Evolutionary conservation across 2,888 invertebrate genomes (phyloP).

Genomic region (Agrochola lota): DNA sequence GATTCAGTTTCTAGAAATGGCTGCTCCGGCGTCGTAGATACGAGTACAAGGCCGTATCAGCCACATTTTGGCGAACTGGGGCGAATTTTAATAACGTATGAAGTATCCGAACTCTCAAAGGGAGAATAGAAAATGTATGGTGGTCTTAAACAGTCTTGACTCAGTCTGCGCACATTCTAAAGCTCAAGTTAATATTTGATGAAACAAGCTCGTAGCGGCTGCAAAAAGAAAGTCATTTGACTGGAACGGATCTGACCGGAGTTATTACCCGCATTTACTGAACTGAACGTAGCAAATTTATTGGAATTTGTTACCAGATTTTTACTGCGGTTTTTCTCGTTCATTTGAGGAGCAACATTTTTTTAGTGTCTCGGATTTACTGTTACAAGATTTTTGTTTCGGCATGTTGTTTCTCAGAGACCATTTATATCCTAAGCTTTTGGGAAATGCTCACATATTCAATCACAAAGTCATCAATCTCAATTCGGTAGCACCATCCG

Average conservation of each 20-base stretch:
- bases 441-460: neutral
- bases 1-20: neutral
- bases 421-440: neutral
- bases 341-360: conserved; percentile 19
- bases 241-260: conserved; percentile 36
- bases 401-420: neutral
- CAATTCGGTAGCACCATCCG: neutral
- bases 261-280: conserved; percentile 45
- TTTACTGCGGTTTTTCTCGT: conserved; percentile 21
- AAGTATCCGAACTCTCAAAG: too few species aligned
- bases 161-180: neutral
- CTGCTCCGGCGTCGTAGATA: neutral
- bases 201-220: conserved; percentile 19
- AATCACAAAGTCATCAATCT: conserved; percentile 14
- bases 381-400: neutral
- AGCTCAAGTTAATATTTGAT: conserved; percentile 8
- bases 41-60: neutral
- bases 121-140: too few species aligned
- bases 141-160: neutral
- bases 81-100: neutral
- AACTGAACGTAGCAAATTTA: conserved; percentile 51
- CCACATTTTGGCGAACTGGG: neutral
- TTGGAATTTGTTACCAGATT: conserved; percentile 33
- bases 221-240: conserved; percentile 44
- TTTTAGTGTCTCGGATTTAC: conserved; percentile 19